Base-by-base conservation (phyloP, 2,113 vertebrate genomes). In the Antigone vipio region DNA sequence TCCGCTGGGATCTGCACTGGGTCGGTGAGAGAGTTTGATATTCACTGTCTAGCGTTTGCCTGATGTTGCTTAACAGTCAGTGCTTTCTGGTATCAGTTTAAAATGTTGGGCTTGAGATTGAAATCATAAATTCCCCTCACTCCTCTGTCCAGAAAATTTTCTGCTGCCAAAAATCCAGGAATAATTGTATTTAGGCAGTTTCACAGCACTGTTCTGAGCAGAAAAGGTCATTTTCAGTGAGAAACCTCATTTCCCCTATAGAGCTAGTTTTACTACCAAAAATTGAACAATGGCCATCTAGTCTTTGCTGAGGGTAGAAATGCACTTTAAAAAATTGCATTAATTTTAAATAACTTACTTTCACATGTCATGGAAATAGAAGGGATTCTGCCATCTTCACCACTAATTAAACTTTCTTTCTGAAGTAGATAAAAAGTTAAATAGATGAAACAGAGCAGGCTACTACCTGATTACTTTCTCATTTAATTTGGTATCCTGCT, bases 231-330 rank as follows among this genome's bases (percentile, higher is more conserved):
- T 77, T 90, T 67, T n/a, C 66, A 88, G 20, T 13, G 42, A 62
- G 93, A 95, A 94, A 50, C 2, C 8, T 85, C 5, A 80, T 95
- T 90, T 90, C 67, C 78, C 85, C 66, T 45, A 32, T 58, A 91
- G 92, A 84, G 16, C 24, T 42, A 62, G 26, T 92, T 97, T 93
- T 96, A 88, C 63, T 67, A 89, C 55, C n/a, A 88, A 88, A 91
- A 92, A 78, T 45, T 78, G 82, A 89, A 82, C 73, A 92, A 68
- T 26, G 30, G 38, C 44, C 53, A 76, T 81, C 75, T 84, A 56
- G 56, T 56, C 53, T 40, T 88, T 82, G 21, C 49, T 86, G 62
- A 63, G 29, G 29, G 38, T 71, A 67, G 47, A 87, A 91, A 79
- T 58, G 38, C 13, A 76, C 40, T 85, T 78, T 53, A 21, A 76